Evolutionary conservation across 2,113 vertebrate genomes (phyloP).

Genomic region (Toxostoma redivivum): DNA sequence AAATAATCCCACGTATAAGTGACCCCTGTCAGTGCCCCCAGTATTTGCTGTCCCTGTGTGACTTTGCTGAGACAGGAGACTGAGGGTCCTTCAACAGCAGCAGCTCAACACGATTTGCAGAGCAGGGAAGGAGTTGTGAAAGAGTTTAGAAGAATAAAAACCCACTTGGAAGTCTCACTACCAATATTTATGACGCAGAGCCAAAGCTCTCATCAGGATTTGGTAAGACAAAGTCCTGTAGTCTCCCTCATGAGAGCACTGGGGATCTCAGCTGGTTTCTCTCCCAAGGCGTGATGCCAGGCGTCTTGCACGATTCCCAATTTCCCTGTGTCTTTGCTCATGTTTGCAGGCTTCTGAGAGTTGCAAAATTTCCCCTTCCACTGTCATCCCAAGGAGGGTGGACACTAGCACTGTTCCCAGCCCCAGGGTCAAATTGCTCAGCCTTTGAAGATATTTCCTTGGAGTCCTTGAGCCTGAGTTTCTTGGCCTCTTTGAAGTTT

Average conservation of each 20-base stretch:
- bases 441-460: slow-evolving; percentile 55
- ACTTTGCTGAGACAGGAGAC: not conserved
- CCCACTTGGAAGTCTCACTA: not conserved
- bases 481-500: slow-evolving; percentile 57
- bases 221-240: not conserved
- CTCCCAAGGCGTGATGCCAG: not conserved
- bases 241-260: fast-evolving
- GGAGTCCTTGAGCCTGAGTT: slow-evolving; percentile 39
- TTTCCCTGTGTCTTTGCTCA: not conserved
- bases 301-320: not conserved
- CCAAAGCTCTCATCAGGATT: not conserved
- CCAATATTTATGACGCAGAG: not conserved
- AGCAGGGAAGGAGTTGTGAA: not conserved
- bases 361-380: slow-evolving; percentile 8
- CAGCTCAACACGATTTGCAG: not conserved
- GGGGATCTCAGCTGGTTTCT: not conserved
- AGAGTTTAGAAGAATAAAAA: not conserved
- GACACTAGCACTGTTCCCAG: slow-evolving; percentile 37
- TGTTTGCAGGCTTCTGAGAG: slow-evolving; percentile 10
- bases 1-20: not conserved
- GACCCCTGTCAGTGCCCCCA: not conserved
- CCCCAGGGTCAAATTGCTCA: slow-evolving; percentile 50
- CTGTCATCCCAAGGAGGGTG: not conserved
- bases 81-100: not conserved
- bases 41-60: fast-evolving